Evolutionary conservation across 2,888 invertebrate genomes (phyloP).

Genomic region (Trichopoda pennipes): DNA sequence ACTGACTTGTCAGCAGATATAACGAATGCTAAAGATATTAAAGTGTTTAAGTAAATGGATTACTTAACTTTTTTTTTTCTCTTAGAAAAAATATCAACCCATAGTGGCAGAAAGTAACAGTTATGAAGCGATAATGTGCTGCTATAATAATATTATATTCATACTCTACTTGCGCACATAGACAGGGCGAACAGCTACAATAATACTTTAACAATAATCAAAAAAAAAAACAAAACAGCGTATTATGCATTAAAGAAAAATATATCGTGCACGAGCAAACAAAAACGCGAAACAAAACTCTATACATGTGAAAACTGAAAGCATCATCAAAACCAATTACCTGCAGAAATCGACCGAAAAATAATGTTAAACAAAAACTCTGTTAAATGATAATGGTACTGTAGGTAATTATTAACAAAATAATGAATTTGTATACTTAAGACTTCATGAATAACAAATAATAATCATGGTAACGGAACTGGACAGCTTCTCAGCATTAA

Average conservation of each 20-base stretch:
- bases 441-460: too few relatives aligned
- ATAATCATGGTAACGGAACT: too few relatives aligned
- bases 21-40: constrained; percentile 30
- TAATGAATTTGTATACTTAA: too few relatives aligned
- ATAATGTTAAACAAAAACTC: too few relatives aligned
- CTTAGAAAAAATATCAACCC: constrained; percentile 4
- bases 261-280: constrained; percentile 17
- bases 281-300: constrained; percentile 13
- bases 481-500: too few relatives aligned
- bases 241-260: constrained; percentile 24
- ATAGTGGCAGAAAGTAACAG: constrained; percentile 27
- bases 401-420: too few relatives aligned
- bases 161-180: too few relatives aligned
- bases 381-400: too few relatives aligned
- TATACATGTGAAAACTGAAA: neutral
- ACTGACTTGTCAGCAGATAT: constrained; percentile 17
- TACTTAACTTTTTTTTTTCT: neutral
- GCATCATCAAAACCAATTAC: too few relatives aligned
- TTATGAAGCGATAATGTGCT: constrained; percentile 4
- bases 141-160: too few relatives aligned
- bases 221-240: constrained; percentile 34
- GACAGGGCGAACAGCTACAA: neutral
- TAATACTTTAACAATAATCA: constrained; percentile 30
- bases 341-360: too few relatives aligned
- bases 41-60: constrained; percentile 49